These are phyloP conservation scores for Dendrolimus houi DNA, from an alignment of 2,888 invertebrate genomes.

Conservation along the genomic window DNA sequence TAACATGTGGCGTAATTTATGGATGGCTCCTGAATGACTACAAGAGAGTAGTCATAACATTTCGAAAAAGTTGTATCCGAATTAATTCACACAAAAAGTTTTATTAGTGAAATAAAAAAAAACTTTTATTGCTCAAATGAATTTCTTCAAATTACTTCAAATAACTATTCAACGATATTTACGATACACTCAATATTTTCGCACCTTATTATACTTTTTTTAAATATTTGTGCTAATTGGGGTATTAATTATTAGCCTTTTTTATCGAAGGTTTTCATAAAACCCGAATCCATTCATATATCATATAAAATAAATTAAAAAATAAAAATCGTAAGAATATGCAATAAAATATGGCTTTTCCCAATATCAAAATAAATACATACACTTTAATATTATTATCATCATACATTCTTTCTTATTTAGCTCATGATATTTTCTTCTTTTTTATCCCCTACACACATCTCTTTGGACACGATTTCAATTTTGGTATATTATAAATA, in stretches of 20 bases:
- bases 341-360: conserved; percentile 52
- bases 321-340: conserved; percentile 27
- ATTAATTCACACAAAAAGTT: too few relatives aligned
- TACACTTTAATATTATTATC: conserved; percentile 21
- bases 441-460: conserved; percentile 23
- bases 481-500: conserved; percentile 42
- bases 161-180: conserved; percentile 4
- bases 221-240: conserved; percentile 50
- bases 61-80: too few relatives aligned
- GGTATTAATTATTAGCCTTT: conserved; percentile 45
- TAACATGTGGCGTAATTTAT: too few relatives aligned
- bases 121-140: too few relatives aligned
- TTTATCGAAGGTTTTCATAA: conserved; percentile 34
- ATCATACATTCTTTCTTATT: conserved; percentile 6
- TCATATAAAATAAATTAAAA: conserved; percentile 37
- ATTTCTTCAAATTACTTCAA: conserved; percentile 27
- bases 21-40: too few relatives aligned
- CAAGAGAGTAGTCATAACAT: too few relatives aligned
- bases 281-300: conserved; percentile 24
- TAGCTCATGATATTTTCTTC: conserved; percentile 30
- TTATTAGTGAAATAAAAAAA: too few relatives aligned
- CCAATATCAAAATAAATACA: conserved; percentile 55
- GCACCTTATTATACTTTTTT: too few relatives aligned
- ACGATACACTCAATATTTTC: neutral
- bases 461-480: conserved; percentile 66